Evolutionary conservation across 2,113 vertebrate genomes (phyloP), one percentile per base, ranked within the genome.

Genomic region (Tachuris rubrigastra): DNA sequence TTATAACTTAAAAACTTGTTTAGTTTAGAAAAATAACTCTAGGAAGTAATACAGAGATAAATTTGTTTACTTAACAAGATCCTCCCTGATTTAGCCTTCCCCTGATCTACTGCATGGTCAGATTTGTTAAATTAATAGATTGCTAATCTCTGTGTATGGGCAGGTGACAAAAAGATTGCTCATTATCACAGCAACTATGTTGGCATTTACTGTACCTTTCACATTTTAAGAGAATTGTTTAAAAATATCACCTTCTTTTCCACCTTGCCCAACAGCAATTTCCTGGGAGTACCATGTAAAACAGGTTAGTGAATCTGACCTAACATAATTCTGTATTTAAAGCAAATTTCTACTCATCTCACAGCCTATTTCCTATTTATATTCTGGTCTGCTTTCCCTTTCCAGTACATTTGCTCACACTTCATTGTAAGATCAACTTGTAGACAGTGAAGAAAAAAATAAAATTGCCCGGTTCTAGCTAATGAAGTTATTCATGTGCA

Each of bases 381-480:
- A 97, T 85, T 95, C 76, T 53, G 33, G 8, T 89, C 67, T 62
- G 33, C 33, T 85, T 87, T 90, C 35, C 42, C 44, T 92, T 95
- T 84, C 60, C 24, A 66, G 72, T 89, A 63, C 31, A 74, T 96
- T 92, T 94, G 28, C 63, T 95, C 39, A 46, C 18, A 33, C 53
- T 96, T 95, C 46, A 67, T 23, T 88, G 78, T 74, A 87, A 92
- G 41, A 53, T 30, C 52, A 80, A 90, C 35, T 85, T 80, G 53
- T 21, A 73, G 85, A 90, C 37, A 78, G 39, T 0, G 4, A 86
- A 75, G 59, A 16, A 94, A 84, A 28, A 39, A 60, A 47, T 39
- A 68, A 60, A 93, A 89, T 55, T 41, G 55, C 59, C 24, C 12
- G 41, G 23, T 67, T 88, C n/a, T 49, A 60, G 44, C 35, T 56